phyloP scores from a whole-genome alignment of 2,797 vertebrate genomes.

The Pteronotus mesoamericanus region DNA sequence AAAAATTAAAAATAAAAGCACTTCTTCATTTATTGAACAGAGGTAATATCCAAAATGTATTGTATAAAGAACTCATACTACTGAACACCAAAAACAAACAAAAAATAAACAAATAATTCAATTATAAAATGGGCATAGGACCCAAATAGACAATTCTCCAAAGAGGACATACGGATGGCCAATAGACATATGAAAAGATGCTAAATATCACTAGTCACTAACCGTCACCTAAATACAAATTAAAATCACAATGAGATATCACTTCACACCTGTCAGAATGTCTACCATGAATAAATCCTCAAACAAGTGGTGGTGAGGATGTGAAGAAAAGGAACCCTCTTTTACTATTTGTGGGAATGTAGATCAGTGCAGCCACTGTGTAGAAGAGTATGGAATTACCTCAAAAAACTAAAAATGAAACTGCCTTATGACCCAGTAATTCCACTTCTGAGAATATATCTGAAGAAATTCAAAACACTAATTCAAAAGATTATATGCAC shows the following conservation, averaged over 20 bases:
- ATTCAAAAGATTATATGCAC: background rate
- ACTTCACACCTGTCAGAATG: background rate
- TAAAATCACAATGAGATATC: background rate
- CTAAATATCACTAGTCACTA: background rate
- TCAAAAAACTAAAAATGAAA: background rate
- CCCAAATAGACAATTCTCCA: background rate
- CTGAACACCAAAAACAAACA: background rate
- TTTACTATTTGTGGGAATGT: background rate
- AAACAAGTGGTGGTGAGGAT: background rate
- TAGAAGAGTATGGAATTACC: background rate
- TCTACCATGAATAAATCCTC: background rate
- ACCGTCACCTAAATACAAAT: background rate
- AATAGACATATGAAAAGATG: background rate
- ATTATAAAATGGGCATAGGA: background rate
- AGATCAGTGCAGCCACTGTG: background rate
- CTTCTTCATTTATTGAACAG: background rate
- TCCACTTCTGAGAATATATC: background rate
- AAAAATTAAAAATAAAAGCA: too few species aligned
- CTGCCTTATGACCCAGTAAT: background rate
- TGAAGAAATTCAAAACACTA: background rate
- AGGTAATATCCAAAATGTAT: background rate
- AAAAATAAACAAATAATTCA: background rate
- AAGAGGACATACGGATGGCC: background rate
- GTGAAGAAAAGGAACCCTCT: background rate
- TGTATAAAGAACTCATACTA: background rate